Percentiles rank a stretch among this genome's conserved stretches.
phyloP scores from a whole-genome alignment of 2,797 vertebrate genomes.

The Tapera naevia region DNA sequence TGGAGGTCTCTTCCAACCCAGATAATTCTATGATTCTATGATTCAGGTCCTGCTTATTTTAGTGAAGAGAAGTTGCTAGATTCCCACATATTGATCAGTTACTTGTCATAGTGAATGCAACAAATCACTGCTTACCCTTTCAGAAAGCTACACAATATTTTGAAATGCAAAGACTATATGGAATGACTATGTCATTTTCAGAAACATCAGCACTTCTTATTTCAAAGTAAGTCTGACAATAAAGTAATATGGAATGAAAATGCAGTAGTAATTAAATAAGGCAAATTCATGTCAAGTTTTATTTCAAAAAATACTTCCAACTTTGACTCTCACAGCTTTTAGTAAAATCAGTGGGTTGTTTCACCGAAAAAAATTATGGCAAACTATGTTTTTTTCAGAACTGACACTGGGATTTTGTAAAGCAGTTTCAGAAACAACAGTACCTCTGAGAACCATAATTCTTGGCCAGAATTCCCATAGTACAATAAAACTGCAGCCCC shows the following conservation, averaged over 20 bases:
- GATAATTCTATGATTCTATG: too few species aligned
- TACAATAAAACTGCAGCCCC: background rate
- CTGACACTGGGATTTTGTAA: background rate
- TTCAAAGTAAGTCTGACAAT: background rate
- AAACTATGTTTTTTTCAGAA: background rate
- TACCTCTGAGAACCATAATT: background rate
- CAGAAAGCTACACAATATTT: background rate
- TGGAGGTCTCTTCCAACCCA: too few species aligned
- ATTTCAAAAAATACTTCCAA: conserved; percentile 9
- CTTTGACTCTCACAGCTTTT: background rate
- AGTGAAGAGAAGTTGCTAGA: background rate
- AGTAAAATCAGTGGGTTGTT: background rate
- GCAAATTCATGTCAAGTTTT: background rate
- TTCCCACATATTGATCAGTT: background rate
- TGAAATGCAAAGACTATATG: background rate
- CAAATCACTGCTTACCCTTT: background rate
- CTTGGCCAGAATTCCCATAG: background rate
- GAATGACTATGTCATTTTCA: background rate
- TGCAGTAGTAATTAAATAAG: background rate
- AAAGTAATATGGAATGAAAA: conserved; percentile 22
- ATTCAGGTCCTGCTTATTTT: background rate
- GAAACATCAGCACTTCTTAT: background rate
- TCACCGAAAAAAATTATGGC: background rate
- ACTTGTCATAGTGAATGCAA: background rate
- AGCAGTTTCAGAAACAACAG: background rate